phyloP scores from a whole-genome alignment of 1,140 invertebrate genomes.

The Apocrypta bakeri region DNA sequence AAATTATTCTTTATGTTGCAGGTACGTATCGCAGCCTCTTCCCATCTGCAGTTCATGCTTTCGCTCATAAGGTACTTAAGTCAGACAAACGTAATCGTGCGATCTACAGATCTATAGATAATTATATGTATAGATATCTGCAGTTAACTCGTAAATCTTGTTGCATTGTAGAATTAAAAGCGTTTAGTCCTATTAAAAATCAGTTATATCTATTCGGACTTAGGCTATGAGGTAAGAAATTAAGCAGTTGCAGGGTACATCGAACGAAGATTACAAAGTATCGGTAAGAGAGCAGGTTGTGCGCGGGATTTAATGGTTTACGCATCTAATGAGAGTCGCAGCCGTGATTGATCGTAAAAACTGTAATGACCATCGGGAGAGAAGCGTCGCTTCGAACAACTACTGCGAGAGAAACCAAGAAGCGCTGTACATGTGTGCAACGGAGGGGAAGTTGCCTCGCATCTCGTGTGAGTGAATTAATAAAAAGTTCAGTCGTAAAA shows the following conservation, averaged over 20 bases:
- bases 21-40: too few relatives aligned
- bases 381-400: not conserved
- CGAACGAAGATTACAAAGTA: slow-evolving; percentile 39
- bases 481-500: slow-evolving; percentile 42
- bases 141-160: too few relatives aligned
- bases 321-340: slow-evolving; percentile 33
- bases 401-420: too few relatives aligned
- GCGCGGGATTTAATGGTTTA: slow-evolving; percentile 27
- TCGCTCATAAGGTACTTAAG: too few relatives aligned
- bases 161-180: too few relatives aligned
- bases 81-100: too few relatives aligned
- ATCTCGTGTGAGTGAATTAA: slow-evolving; percentile 28
- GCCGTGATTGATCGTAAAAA: slow-evolving; percentile 46
- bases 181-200: too few relatives aligned
- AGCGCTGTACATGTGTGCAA: too few relatives aligned
- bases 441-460: not conserved
- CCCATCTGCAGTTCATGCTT: too few relatives aligned
- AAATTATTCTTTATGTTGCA: too few relatives aligned
- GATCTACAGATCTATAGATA: too few relatives aligned
- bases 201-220: not conserved
- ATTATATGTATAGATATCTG: too few relatives aligned
- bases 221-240: not conserved
- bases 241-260: not conserved
- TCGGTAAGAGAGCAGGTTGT: not conserved
- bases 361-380: slow-evolving; percentile 40